Evolutionary conservation across 2,113 vertebrate species (phyloP).

Genomic region (Telmatochromis sp.): DNA sequence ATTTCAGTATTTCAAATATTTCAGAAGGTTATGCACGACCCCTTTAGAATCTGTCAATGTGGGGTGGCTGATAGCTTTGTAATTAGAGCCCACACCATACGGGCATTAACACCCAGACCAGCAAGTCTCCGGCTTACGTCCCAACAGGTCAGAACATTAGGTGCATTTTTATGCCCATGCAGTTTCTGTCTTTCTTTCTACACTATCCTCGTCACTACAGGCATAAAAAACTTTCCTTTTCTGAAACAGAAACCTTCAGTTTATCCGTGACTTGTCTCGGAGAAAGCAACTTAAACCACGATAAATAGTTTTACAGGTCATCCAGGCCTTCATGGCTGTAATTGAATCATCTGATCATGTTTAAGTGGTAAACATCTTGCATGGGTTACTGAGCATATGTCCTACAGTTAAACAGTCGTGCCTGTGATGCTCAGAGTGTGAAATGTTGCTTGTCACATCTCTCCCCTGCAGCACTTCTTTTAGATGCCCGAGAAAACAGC

Average conservation of each 20-base stretch:
- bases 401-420: neutral
- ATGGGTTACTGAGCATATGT: neutral
- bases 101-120: neutral
- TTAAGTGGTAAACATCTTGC: neutral
- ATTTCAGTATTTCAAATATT: neutral
- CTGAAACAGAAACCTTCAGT: neutral
- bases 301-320: neutral
- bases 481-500: neutral
- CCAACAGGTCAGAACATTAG: neutral
- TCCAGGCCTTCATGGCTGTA: neutral
- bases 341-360: neutral
- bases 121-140: neutral
- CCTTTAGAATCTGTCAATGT: fast-evolving
- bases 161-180: neutral
- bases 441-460: neutral
- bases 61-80: neutral
- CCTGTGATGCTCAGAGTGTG: neutral
- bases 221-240: fast-evolving
- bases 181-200: neutral
- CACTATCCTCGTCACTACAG: neutral
- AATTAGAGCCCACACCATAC: neutral
- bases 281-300: neutral
- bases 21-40: too few species aligned
- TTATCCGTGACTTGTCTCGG: neutral
- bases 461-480: neutral